Evolutionary conservation across 2,888 invertebrate genomes (phyloP), one percentile per base, ranked within the genome.

Genomic region (Griposia aprilina): DNA sequence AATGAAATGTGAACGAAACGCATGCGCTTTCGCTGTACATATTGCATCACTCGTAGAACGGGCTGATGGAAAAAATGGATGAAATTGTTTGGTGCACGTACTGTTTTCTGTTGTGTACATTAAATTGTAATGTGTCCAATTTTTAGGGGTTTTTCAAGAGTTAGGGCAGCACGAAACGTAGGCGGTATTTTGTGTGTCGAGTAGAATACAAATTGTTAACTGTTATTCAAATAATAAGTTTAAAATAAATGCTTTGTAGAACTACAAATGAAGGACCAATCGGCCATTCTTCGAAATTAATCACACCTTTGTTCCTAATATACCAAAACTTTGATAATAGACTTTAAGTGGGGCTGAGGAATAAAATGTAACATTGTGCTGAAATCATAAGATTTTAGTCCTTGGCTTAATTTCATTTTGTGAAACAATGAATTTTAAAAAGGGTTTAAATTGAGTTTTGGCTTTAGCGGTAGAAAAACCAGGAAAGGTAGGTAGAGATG

Each of bases 1-100:
- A 82, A 74, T 74, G 66, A 45, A 26, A 26, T 36, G 50, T 81
- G 83, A 76, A 83, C 76, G 65, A 78, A 75, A 80, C 90, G 93
- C 94, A 94, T 94, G 94, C 88, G 92, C 93, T 93, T 93, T 90
- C 81, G 88, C 89, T 92, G 91, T 91, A 88, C 70, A 87, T 88
- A 67, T 45, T 62, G 82, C 82, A 77, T 78, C 83, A 81, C 57
- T 59, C 50, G 80, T 81, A 78, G 78, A 78, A 60, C 66, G 60
- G 63, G 63, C 71, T 81, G 81, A 77, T 66, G 41, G 59, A 75
- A 75, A 45, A 69, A 72, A 65, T 77, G 73, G 78, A 78, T 77
- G 68, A 79, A 76, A 60, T 71, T 77, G 85, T 82, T 80, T 81
- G 84, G 30, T 80, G 85, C 87, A 85, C 85, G 85, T 74, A 65